Base-by-base conservation (phyloP, 2,888 invertebrate species). In the Diabrotica balteata region DNA sequence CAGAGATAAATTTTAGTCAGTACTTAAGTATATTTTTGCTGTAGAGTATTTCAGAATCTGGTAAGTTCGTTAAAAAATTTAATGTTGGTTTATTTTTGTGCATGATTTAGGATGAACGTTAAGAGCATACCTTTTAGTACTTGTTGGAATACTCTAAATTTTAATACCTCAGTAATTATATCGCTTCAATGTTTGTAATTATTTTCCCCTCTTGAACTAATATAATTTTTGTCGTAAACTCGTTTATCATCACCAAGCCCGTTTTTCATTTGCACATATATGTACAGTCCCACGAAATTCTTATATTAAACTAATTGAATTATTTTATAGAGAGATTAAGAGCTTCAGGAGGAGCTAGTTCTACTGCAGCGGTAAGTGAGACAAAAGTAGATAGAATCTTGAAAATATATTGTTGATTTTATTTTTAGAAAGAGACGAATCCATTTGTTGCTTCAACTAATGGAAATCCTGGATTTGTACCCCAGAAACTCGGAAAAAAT, bases 391-490 rank as follows among this genome's bases (percentile, higher is more conserved):
- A 32, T 32, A 32, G 32, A 32, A 32, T 4, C 32, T 32, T 32
- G 32, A 32, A 32, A 32, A 32, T 32, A 4, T 32, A 32, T 5
- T 32, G 32, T 32, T 32, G 32, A 47, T 66, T 59, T 54, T 49
- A 32, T 51, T 82, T 84, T 49, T 78, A 89, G 88, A 88, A 88
- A 84, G 88, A 89, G 76, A 81, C 92, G 74, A 95, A 92, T 83
- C 96, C 97, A 22, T 97, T 97, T 84, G 87, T 94, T 58, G 91
- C 93, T 70, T 93, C 94, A 60, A 90, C 93, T 73, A 95, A 95
- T 87, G 95, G 96, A 53, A 95, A 97, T 86, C 93, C 96, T 50
- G 92, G 92, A 67, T 97, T 97, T 85, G 92, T 93, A 74, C 97
- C 97, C 9, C 96, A 96, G 83, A 97, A 96, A 87, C 90, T 94